Evolutionary conservation across 2,113 vertebrate genomes (phyloP), one percentile per base, ranked within the genome.

Genomic region (Sula dactylatra): DNA sequence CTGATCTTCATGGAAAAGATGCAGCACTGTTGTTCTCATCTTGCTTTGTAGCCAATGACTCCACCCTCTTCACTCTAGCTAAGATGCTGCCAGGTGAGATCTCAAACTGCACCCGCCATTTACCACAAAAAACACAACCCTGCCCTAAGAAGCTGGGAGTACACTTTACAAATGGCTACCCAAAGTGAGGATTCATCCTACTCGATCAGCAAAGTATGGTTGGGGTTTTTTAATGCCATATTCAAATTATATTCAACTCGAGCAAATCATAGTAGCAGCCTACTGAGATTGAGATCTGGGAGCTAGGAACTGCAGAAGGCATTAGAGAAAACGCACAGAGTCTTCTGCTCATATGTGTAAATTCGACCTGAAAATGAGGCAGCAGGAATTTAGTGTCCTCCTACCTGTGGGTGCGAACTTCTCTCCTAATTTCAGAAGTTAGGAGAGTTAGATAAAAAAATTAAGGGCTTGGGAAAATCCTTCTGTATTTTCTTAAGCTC

Each of bases 31-130:
- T 99, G 50, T 99, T 99, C 92, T 99, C 99, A 6, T 99, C 99
- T 6, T 99, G 99, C 94, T 99, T 99, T 69, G 99, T 99, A 44
- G 99, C 99, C 54, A 99, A 99, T 32, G 99, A 99, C 97, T 99
- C 99, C 4, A 99, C 99, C n/a, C 99, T 99, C 79, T 99, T 99
- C 97, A 99, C 99, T 22, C 97, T 99, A 82, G 99, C 99, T 67
- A 99, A 98, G 97, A 99, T 99, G 99, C 94, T 99, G 61, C 99
- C 99, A 38, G 99, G 99, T 99, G 94, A 96, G 98, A 44, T 65
- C 67, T 80, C 15, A 38, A 7, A 50, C 7, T 55, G 32, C 10
- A 24, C 15, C 6, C 40, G 16, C 14, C 52, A 1, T 67, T 55
- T 84, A 24, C 27, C 49, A 22, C 36, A 70, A 21, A 92, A 59